phyloP scores from a whole-genome alignment of 2,888 invertebrate species.

The Drosophila affinis region DNA sequence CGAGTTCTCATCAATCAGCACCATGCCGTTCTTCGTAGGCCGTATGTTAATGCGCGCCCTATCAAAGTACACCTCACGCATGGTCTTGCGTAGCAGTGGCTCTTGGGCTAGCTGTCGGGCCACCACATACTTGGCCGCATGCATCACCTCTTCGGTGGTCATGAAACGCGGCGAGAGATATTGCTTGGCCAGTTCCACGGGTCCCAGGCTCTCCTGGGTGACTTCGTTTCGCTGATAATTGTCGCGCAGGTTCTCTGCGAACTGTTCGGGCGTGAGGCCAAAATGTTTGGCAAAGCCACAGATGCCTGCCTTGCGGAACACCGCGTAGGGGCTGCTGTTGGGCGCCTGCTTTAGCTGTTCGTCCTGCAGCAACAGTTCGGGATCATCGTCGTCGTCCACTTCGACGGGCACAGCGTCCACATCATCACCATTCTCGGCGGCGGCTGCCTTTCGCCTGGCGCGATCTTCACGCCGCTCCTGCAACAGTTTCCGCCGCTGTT shows the following conservation, averaged over 20 bases:
- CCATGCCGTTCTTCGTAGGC: conserved; percentile 95
- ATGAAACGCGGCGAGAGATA: conserved; percentile 88
- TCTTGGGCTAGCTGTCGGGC: conserved; percentile 96
- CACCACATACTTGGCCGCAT: conserved; percentile 96
- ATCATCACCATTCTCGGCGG: conserved; percentile 69
- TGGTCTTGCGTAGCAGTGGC: conserved; percentile 92
- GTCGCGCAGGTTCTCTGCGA: conserved; percentile 97
- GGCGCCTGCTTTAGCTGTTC: conserved; percentile 92
- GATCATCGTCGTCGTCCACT: conserved; percentile 88
- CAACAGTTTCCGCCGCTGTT: conserved; percentile 87
- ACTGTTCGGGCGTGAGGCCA: conserved; percentile 96
- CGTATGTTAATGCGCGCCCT: conserved; percentile 91
- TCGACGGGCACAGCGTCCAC: conserved; percentile 57
- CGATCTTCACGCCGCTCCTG: conserved; percentile 74
- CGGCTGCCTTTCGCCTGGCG: conserved; percentile 49
- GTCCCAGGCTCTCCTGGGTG: conserved; percentile 94
- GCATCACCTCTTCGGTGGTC: conserved; percentile 91
- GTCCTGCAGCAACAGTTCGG: conserved; percentile 87
- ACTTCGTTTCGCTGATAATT: conserved; percentile 98
- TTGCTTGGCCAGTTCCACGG: conserved; percentile 91
- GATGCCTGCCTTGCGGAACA: conserved; percentile 93
- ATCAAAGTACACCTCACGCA: conserved; percentile 94
- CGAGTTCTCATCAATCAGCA: conserved; percentile 98
- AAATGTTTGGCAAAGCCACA: conserved; percentile 94
- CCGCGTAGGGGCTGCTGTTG: conserved; percentile 93